Base-by-base conservation (phyloP, 2,113 vertebrate genomes). In the Periophthalmodon schlosseri region DNA sequence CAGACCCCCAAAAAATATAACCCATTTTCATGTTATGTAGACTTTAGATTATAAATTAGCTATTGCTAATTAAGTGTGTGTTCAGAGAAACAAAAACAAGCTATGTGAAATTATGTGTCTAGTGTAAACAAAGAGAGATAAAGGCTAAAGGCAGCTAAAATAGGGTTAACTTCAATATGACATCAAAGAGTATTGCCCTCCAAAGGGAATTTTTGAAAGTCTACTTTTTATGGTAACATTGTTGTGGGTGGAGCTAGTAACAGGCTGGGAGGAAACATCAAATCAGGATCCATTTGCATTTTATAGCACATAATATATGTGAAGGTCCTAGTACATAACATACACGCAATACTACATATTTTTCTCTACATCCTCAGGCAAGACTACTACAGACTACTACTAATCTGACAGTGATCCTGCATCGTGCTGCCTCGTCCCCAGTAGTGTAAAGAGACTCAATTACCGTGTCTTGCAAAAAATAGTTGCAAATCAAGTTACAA, bases 401-500 rank as follows among this genome's bases (percentile, higher is more conserved):
- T 82, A 80, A 86, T 82, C 74, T 74, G 76, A 83, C 36, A 47
- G 71, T 81, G 81, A 85, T 87, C 76, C 84, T 82, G 71, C 67
- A 68, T 65, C 18, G n/a, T 60, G 84, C 49, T 18, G 39, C 75
- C 80, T 54, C 24, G 65, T 84, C 84, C 79, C 56, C 69, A 72
- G 69, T 44, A 65, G 70, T 14, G 64, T 68, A 74, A 82, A 77
- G 47, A 56, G 68, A 84, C 76, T 64, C 61, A 75, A 28, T 28
- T 28, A 28, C 28, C 3, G 28, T 28, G 28, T 3, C 28, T 28
- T 28, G 28, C 28, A 28, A 28, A 28, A 28, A 28, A 28, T 28
- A 28, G 28, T 28, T n/a, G 28, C 1, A 28, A 28, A 28, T 28
- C 28, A 28, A 3, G 28, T 28, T 28, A 28, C 28, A 28, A 28